Evolutionary conservation across 2,888 invertebrate genomes (phyloP).

Genomic region (Rhamphomyia laevipes): DNA sequence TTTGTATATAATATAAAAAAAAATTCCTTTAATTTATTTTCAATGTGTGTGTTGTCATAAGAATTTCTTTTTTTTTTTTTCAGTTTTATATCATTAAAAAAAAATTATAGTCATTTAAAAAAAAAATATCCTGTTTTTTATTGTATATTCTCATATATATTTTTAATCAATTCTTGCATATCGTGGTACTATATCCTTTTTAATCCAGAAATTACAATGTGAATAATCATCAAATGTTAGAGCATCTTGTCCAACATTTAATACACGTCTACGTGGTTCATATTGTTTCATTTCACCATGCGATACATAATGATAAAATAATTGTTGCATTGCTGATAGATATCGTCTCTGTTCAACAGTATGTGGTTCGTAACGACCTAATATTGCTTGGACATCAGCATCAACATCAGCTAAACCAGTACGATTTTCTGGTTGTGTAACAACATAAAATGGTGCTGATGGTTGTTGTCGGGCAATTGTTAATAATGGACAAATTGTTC

Average conservation of each 20-base stretch:
- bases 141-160: neutral
- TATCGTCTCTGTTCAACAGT: slow-evolving; percentile 62
- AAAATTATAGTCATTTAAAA: too few relatives aligned
- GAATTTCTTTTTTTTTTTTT: too few relatives aligned
- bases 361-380: slow-evolving; percentile 61
- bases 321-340: slow-evolving; percentile 64
- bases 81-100: too few relatives aligned
- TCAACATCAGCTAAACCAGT: slow-evolving; percentile 46
- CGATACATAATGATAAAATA: slow-evolving; percentile 73
- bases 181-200: slow-evolving; percentile 58
- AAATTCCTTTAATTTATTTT: too few relatives aligned
- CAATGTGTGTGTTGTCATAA: too few relatives aligned
- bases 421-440: slow-evolving; percentile 43
- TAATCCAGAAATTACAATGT: slow-evolving; percentile 67
- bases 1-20: too few relatives aligned
- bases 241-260: slow-evolving; percentile 61
- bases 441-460: slow-evolving; percentile 61
- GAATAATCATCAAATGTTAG: slow-evolving; percentile 52
- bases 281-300: slow-evolving; percentile 58
- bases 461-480: slow-evolving; percentile 51
- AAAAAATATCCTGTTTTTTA: too few relatives aligned
- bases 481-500: slow-evolving; percentile 67
- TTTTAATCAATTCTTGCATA: slow-evolving; percentile 62
- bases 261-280: slow-evolving; percentile 43
- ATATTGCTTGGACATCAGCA: slow-evolving; percentile 65